Evolutionary conservation across 2,888 invertebrate species (phyloP), one percentile per base, ranked within the genome.

Genomic region (Acronicta psi): DNA sequence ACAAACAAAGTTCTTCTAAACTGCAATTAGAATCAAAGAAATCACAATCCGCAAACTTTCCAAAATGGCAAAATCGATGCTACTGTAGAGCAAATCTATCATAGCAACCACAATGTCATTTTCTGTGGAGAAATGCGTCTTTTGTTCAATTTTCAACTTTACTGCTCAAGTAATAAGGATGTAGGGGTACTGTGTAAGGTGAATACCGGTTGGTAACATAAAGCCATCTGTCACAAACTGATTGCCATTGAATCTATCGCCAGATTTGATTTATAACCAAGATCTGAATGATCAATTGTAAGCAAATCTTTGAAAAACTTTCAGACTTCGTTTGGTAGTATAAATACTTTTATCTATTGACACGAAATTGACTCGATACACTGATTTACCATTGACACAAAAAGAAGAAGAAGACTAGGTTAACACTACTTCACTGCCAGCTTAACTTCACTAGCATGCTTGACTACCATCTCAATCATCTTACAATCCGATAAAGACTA

Each of bases 181-280:
- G 8, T 42, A 10, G 2, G 13, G 13, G 7, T 16, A 9, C 13
- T 37, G 8, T n/a, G 6, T 34, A 34, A 16, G 34, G 23, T 18
- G 25, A 2, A 45, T 0, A 2, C 8, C 23, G 29, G 14, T 31
- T 56, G 29, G 59, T 43, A 5, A 37, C 44, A 41, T 44, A 43
- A 59, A 44, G 47, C 69, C 61, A 69, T 75, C 74, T 75, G 74
- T 75, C 76, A 66, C 49, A 40, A 18, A 16, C 41, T 75, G 76
- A 75, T 72, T 52, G 69, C 59, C 63, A 66, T 69, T 75, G 69
- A 72, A 75, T 72, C 61, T 49, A 72, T 72, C 13, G 58, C 29
- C 37, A 49, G 59, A 52, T 75, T 73, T 75, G 74, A 75, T 75
- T 75, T 73, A 75, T 75, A 54, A 51, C 73, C 31, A 41, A 42